Evolutionary conservation across 2,797 vertebrate genomes (phyloP), one percentile per base, ranked within the genome.

Genomic region (Sebastes vulpes): DNA sequence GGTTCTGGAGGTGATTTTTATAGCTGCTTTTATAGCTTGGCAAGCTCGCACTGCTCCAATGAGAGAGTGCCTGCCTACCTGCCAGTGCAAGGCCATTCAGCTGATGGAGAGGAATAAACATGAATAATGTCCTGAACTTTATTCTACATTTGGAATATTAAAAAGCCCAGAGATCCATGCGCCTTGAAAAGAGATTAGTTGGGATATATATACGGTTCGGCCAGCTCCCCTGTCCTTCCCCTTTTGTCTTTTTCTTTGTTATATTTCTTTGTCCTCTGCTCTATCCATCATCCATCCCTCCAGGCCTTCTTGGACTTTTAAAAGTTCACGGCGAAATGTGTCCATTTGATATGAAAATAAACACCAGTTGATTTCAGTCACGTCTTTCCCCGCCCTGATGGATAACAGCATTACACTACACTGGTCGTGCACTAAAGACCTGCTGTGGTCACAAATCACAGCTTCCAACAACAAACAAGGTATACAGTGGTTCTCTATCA

Each of bases 1-100:
- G 87, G 91, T 92, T 92, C 90, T 90, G 92, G 94, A 92, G 90
- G 84, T 90, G 90, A 89, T 89, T 94, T 95, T 95, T 93, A 95
- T 88, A 29, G 89, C 88, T 60, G 72, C 81, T 92, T 94, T 95
- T 94, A 94, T 76, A 79, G 79, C 88, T 91, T 94, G 91, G 93
- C 93, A 79, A 76, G 85, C 87, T 81, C 20, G 20, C 71, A 50
- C 71, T 4, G 83, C 81, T 88, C 84, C 88, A 89, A 71, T 82
- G 89, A 90, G 78, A 86, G 89, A 90, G 83, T 67, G 91, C 77
- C 86, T 83, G 77, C 77, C 87, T 91, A 92, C 87, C 91, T 91
- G 91, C 90, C 89, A 89, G 88, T 60, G 54, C 68, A 38, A 18
- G 59, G 64, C 89, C 83, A 85, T 89, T 88, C 77, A 83, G 72